Base-by-base conservation (phyloP, 2,888 invertebrate species). In the Malthinus seriepunctatus region DNA sequence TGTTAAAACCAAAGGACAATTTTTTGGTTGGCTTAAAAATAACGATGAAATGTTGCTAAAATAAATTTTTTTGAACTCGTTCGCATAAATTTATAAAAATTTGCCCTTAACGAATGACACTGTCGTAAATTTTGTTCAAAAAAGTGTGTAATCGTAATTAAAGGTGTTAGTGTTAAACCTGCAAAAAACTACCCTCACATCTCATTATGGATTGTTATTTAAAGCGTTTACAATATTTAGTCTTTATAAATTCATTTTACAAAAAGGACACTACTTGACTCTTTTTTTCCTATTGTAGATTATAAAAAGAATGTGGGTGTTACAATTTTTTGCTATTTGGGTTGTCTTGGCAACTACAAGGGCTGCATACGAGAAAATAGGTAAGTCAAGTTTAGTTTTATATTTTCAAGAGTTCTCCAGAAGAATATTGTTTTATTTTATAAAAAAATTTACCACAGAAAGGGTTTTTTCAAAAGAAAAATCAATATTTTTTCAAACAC, bases 361-460 rank as follows among this genome's bases (percentile, higher is more conserved):
- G 32, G 60, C 60, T 14, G 48, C 52, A 6, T 56, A 60, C 48
- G 60, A 60, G 33, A 56, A 56, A 47, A 56, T 56, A 60, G 56
- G 60, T 60, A 39, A 60, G 60, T 59, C 12, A 32, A 39, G 51
- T 35, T 50, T 45, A 46, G 56, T 46, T 50, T 45, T 54, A 23
- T 54, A 39, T 32, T 50, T 11, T 42, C 8, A 8, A 33, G 37
- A 15, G 15, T 32, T 42, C n/a, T 42, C 8, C 9, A 33, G 37
- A 15, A n/a, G 15, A 39, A 39, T 39, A 39, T 39, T 39, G n/a
- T 15, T 39, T 39, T 15, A 35, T 39, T 37, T n/a, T 37, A 37
- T 23, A 23, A 23, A 9, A 15, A 15, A 39, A 15, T 37, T 6
- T 37, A 42, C 23, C n/a, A 6, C 35, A 15, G 4, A 15, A 15